Evolutionary conservation across 1,140 invertebrate genomes (phyloP).

Genomic region (Rhagoletis zephyria): DNA sequence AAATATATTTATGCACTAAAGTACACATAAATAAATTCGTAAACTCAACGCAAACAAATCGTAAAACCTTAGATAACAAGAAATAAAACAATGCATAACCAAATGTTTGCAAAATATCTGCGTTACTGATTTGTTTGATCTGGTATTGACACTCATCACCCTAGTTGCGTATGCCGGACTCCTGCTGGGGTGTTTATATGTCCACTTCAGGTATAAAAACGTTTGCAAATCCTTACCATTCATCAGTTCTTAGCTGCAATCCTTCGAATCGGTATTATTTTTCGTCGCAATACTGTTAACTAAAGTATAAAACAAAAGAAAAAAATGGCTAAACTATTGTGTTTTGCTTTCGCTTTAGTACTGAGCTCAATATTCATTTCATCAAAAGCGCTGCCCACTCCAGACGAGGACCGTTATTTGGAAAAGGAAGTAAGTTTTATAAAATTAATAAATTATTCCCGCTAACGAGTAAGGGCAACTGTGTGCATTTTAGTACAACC

Average conservation of each 20-base stretch:
- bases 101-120: conserved; percentile 63
- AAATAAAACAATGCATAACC: conserved; percentile 61
- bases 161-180: conserved; percentile 60
- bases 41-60: neutral
- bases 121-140: conserved; percentile 65
- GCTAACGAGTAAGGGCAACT: neutral
- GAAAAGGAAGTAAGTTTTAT: conserved; percentile 65
- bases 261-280: conserved; percentile 53
- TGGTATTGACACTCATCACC: conserved; percentile 62
- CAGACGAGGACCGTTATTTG: conserved; percentile 71
- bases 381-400: conserved; percentile 60
- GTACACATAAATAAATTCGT: neutral
- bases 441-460: conserved; percentile 19
- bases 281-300: conserved; percentile 49
- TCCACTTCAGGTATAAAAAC: conserved; percentile 37
- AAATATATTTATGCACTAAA: neutral
- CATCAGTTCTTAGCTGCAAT: conserved; percentile 57
- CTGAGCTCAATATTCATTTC: neutral
- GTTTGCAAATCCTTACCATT: conserved; percentile 6
- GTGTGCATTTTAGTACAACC: conserved; percentile 60
- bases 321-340: conserved; percentile 32
- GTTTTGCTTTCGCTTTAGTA: conserved; percentile 20
- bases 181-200: conserved; percentile 20
- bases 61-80: conserved; percentile 45
- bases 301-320: neutral